Percentiles rank a stretch among this genome's conserved stretches.
Conservation (phyloP, 30 jellyfish, hydroid and myxozoan species). For the Sanderia malayensis region DNA sequence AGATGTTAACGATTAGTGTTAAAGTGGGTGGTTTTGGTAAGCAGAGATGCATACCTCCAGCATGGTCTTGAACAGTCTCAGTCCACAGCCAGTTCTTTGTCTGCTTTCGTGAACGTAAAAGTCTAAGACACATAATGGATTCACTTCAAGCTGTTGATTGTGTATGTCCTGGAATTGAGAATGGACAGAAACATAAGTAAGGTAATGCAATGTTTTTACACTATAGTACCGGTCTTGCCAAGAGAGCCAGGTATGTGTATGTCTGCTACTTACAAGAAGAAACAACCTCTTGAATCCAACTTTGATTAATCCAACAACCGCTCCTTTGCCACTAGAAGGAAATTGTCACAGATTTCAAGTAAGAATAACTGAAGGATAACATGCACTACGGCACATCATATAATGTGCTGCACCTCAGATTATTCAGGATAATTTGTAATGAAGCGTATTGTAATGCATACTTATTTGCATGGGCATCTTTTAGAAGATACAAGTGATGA, state of each 20-base stretch:
- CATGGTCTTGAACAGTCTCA: constrained; percentile 64
- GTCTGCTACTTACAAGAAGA: constrained; percentile 39
- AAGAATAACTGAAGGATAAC: too few relatives aligned
- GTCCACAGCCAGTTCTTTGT: constrained; percentile 90
- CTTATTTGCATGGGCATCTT: constrained; percentile 38
- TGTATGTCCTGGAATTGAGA: constrained; percentile 68
- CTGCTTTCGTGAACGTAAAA: constrained; percentile 83
- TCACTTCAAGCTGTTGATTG: constrained; percentile 80
- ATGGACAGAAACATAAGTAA: too few relatives aligned
- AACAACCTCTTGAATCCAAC: constrained; percentile 44
- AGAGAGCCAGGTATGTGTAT: too few relatives aligned
- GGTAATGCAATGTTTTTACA: too few relatives aligned
- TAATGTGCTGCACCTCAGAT: too few relatives aligned
- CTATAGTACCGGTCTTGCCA: too few relatives aligned
- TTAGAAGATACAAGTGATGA: constrained; percentile 48
- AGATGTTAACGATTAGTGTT: too few relatives aligned
- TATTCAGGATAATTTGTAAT: too few relatives aligned
- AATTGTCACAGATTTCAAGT: too few relatives aligned
- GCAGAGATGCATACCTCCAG: constrained; percentile 47
- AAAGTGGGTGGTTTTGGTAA: neutral
- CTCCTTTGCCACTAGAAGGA: constrained; percentile 47
- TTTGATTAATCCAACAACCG: constrained; percentile 41
- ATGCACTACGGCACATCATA: too few relatives aligned
- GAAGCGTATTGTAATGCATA: constrained; percentile 5
- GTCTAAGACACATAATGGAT: constrained; percentile 87